A percentile compares a stretch with the other conserved stretches of the same genome.
Evolutionary conservation across 2,888 invertebrate genomes (phyloP).

Genomic region (Parnassius orleans): DNA sequence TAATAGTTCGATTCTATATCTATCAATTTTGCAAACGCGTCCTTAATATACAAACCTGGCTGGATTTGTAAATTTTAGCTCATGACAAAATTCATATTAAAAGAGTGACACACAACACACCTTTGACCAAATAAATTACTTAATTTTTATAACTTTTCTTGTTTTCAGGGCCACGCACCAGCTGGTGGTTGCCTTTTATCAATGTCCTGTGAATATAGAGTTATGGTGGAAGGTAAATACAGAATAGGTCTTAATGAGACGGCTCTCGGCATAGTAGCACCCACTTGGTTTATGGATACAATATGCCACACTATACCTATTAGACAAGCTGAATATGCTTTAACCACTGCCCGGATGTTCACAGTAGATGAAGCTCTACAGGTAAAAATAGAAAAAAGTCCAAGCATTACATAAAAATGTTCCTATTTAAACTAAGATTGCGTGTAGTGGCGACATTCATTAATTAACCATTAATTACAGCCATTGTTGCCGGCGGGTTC

Average conservation of each 20-base stretch:
- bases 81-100: too few species aligned
- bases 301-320: constrained; percentile 84
- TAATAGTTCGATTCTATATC: too few species aligned
- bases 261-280: constrained; percentile 89
- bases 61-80: too few species aligned
- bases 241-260: constrained; percentile 95
- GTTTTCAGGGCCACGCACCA: constrained; percentile 87
- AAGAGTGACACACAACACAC: too few species aligned
- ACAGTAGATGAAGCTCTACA: constrained; percentile 88
- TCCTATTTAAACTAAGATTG: too few species aligned
- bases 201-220: constrained; percentile 90
- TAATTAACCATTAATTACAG: too few species aligned
- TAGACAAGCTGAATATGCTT: constrained; percentile 87
- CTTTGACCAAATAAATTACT: too few species aligned
- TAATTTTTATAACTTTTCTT: neutral
- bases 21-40: too few species aligned
- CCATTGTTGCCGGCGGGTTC: too few species aligned
- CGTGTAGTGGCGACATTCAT: too few species aligned
- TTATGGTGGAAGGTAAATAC: constrained; percentile 89
- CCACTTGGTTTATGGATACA: constrained; percentile 85
- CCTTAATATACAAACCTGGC: too few species aligned
- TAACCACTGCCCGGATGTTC: constrained; percentile 88
- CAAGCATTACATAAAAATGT: too few species aligned
- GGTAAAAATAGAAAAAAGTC: constrained; percentile 39
- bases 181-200: constrained; percentile 92